Base-by-base conservation (phyloP, 2,113 vertebrate species). In the Oxyura jamaicensis region DNA sequence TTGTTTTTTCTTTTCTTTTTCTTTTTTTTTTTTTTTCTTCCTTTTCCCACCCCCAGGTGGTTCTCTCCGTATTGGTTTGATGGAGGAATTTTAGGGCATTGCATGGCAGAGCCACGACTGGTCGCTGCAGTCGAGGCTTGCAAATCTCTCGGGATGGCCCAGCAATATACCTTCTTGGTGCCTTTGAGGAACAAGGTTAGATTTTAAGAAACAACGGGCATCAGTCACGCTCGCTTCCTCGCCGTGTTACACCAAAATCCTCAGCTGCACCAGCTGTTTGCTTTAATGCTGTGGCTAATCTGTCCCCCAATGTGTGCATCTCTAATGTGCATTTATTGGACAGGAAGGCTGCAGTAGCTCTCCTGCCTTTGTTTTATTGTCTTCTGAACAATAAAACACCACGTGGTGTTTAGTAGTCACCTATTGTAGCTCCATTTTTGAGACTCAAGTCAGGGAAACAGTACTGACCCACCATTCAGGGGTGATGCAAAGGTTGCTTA, bases 151-250 rank as follows among this genome's bases (percentile, higher is more conserved):
- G 31, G 46, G 80, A 68, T 67, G n/a, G 15, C 56, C 56, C 2
- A 92, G 50, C 21, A 71, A 92, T 29, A 3, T 1, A 65, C 33
- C 63, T 42, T 90, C 74, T 39, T 33, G 33, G 53, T 5, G 63
- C 67, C 44, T 92, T 77, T 52, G 56, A 84, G 66, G 62, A 91
- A 4, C 3, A 3, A 55, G n/a, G 14, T 59, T 62, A 22, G 53
- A 25, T 29, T 9, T 15, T 18, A 19, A 36, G 69, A 60, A 56
- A 21, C 28, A 3, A 4, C 0, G 10, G 23, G 29, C 6, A 4
- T 3, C 0, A 4, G n/a, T 52, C 76, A 4, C 0, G 0, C 42
- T 77, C 78, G 12, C 19, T 72, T 52, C 63, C 28, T n/a, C 83
- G 66, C 62, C 1, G 0, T n/a, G 35, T 52, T 75, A 44, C 29